Conservation (phyloP, 1,140 invertebrate genomes). For the Diabrotica virgifera region DNA sequence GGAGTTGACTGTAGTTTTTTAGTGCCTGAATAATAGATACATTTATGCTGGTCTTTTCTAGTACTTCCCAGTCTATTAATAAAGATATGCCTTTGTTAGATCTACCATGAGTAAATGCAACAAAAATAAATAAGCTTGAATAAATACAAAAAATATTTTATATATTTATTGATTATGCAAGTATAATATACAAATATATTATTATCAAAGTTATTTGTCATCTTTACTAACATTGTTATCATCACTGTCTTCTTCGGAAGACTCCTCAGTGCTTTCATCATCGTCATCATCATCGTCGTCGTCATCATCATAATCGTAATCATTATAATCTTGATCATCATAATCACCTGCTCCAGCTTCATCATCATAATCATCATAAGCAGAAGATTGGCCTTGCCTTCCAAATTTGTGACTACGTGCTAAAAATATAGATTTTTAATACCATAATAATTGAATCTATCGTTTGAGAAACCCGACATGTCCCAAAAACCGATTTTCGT, state of each 20-base stretch:
- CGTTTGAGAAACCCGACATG: too few species aligned
- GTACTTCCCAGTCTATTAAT: too few species aligned
- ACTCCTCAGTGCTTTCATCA: slow-evolving; percentile 49
- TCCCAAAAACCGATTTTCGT: too few species aligned
- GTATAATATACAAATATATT: background rate
- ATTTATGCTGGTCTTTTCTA: too few species aligned
- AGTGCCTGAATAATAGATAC: too few species aligned
- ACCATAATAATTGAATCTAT: background rate
- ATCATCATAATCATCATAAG: slow-evolving; percentile 59
- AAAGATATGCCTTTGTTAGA: too few species aligned
- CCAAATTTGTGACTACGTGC: slow-evolving; percentile 80
- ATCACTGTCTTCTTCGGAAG: slow-evolving; percentile 49
- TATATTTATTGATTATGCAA: too few species aligned
- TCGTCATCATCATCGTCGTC: slow-evolving; percentile 53
- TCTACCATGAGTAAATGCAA: too few species aligned
- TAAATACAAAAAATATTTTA: too few species aligned
- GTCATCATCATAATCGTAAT: slow-evolving; percentile 56
- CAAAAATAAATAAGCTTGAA: too few species aligned
- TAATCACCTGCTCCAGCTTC: slow-evolving; percentile 53
- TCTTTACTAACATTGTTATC: slow-evolving; percentile 50
- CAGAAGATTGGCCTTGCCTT: slow-evolving; percentile 65
- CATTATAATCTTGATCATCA: slow-evolving; percentile 53
- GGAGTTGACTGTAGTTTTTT: too few species aligned
- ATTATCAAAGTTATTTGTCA: slow-evolving; percentile 47
- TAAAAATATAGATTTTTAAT: slow-evolving; percentile 44